Conservation (phyloP, 2,797 vertebrate genomes). For the Neosalanx taihuensis region DNA sequence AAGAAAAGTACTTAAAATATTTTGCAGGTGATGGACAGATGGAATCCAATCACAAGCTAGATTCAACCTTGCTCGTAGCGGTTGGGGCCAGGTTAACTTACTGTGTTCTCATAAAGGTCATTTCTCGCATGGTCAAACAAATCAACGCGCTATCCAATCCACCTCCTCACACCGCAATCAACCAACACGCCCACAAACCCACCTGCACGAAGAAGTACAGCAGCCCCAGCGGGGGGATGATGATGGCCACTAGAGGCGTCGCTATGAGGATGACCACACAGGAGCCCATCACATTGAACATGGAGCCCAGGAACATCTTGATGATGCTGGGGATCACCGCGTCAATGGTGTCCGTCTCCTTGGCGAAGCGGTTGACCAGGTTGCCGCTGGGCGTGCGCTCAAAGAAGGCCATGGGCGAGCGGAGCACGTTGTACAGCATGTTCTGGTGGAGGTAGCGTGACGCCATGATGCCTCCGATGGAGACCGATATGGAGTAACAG, state of each 20-base stretch:
- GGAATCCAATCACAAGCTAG: too few species aligned
- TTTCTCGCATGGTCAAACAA: too few species aligned
- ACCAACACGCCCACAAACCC: conserved; percentile 22
- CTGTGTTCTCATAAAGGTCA: too few species aligned
- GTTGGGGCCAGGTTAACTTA: too few species aligned
- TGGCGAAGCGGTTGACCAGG: conserved; percentile 91
- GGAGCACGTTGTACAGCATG: conserved; percentile 81
- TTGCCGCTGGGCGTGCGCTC: conserved; percentile 88
- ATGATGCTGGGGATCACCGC: conserved; percentile 90
- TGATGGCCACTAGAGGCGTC: conserved; percentile 80
- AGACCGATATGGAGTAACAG: conserved; percentile 74
- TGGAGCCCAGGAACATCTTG: conserved; percentile 85
- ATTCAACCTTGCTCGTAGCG: too few species aligned
- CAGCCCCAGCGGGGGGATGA: conserved; percentile 82
- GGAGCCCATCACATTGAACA: conserved; percentile 89
- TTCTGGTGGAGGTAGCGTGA: conserved; percentile 84
- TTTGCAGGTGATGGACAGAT: too few species aligned
- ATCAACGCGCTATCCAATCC: too few species aligned
- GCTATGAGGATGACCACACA: conserved; percentile 86
- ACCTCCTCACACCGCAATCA: not conserved
- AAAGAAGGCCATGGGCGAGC: conserved; percentile 89
- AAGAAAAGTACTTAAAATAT: too few species aligned
- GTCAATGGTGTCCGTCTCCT: conserved; percentile 90
- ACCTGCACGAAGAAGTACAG: conserved; percentile 92
- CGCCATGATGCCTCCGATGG: conserved; percentile 85